These are phyloP conservation scores for Lycocerus yunnanus DNA, from an alignment of 2,888 invertebrate genomes.

Conservation along the genomic window DNA sequence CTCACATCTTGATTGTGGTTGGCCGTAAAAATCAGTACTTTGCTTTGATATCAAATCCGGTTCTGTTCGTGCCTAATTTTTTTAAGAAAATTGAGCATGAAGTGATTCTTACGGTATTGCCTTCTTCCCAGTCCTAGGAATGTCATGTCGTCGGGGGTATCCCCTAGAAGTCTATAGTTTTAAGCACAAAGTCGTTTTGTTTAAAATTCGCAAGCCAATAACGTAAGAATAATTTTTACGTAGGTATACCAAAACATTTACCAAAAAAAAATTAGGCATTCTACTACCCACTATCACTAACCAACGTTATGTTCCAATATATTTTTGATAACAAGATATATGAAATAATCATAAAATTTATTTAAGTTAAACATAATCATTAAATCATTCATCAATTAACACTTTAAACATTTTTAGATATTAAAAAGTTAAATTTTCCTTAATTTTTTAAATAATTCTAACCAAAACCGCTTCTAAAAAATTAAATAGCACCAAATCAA, in stretches of 20 bases:
- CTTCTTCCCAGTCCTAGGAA: neutral
- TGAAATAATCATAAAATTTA: neutral
- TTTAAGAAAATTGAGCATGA: neutral
- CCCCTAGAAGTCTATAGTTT: neutral
- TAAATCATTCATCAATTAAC: neutral
- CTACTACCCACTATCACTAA: neutral
- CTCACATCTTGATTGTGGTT: neutral
- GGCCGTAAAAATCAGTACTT: neutral
- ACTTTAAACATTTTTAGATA: constrained; percentile 1
- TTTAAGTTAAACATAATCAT: neutral
- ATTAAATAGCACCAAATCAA: constrained; percentile 8
- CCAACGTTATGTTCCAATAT: neutral
- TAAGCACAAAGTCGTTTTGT: too few species aligned
- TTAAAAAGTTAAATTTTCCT: neutral
- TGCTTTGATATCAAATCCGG: neutral
- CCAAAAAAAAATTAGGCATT: neutral
- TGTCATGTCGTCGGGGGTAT: neutral
- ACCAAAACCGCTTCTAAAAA: constrained; percentile 5
- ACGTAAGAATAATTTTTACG: neutral
- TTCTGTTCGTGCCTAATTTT: neutral
- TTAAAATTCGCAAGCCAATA: neutral
- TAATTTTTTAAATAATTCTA: constrained; percentile 3
- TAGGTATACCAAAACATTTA: neutral
- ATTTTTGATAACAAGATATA: neutral
- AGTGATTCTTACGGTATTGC: neutral